A percentile compares a stretch with the other conserved stretches of the same genome.
phyloP scores from a whole-genome alignment of 2,888 invertebrate species.

The Lasioglossum lativentre region DNA sequence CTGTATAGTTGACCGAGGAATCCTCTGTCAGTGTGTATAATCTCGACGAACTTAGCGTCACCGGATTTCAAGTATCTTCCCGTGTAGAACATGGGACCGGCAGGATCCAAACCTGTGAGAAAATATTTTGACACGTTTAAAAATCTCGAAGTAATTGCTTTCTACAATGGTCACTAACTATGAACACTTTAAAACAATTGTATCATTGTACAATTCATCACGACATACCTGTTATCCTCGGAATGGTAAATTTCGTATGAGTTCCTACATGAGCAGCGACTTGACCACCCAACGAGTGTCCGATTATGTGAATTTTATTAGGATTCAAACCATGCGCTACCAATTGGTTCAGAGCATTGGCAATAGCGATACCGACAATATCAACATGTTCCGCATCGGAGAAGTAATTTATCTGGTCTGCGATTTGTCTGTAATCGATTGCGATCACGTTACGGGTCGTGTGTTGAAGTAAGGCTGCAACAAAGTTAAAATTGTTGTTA shows the following conservation, averaged over 20 bases:
- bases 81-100: slow-evolving; percentile 85
- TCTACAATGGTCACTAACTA: too few relatives aligned
- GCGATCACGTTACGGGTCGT: slow-evolving; percentile 82
- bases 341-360: slow-evolving; percentile 69
- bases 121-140: too few relatives aligned
- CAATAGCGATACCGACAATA: slow-evolving; percentile 68
- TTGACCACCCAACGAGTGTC: slow-evolving; percentile 79
- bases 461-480: slow-evolving; percentile 79
- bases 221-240: slow-evolving; percentile 75
- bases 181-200: too few relatives aligned
- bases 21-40: slow-evolving; percentile 85
- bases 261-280: slow-evolving; percentile 72
- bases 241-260: slow-evolving; percentile 62
- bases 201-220: background rate
- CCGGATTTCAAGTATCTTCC: slow-evolving; percentile 76
- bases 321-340: slow-evolving; percentile 61
- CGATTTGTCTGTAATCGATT: slow-evolving; percentile 84
- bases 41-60: slow-evolving; percentile 85
- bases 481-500: background rate
- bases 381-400: slow-evolving; percentile 61
- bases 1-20: slow-evolving; percentile 81
- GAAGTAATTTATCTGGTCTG: background rate
- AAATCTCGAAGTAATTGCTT: too few relatives aligned
- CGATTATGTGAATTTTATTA: slow-evolving; percentile 74
- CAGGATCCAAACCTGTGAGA: slow-evolving; percentile 81